Percentiles rank a stretch among this genome's conserved stretches.
Conservation (phyloP, 2,888 invertebrate genomes). For the Cephus rjabovi region DNA sequence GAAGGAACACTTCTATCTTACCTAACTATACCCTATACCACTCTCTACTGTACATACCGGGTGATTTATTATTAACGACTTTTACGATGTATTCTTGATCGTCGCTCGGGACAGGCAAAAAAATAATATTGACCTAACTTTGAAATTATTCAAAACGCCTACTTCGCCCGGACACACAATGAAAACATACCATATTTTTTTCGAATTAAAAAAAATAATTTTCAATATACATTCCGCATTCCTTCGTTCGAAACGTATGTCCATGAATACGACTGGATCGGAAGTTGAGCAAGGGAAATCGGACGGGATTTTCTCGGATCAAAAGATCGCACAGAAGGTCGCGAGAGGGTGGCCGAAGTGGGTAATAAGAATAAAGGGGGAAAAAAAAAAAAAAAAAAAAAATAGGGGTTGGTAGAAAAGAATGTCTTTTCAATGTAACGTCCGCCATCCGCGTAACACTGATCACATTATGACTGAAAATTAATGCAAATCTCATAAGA, state of each 20-base stretch:
- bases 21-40: not conserved
- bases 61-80: not conserved
- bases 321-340: not conserved
- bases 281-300: not conserved
- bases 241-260: not conserved
- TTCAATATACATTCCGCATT: not conserved
- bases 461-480: conserved; percentile 24
- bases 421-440: not conserved
- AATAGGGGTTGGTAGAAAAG: not conserved
- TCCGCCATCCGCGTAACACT: conserved; percentile 5
- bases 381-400: not conserved
- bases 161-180: accelerated
- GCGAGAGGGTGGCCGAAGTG: not conserved
- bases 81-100: not conserved
- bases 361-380: not conserved
- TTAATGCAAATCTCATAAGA: conserved; percentile 25
- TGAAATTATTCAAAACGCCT: not conserved
- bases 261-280: not conserved
- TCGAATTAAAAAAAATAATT: too few species aligned
- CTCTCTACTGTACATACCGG: not conserved
- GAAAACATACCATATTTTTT: not conserved
- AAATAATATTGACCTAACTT: not conserved
- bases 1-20: not conserved
- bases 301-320: not conserved
- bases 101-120: not conserved